Conservation (phyloP, 2,797 vertebrate species). For the Manis javanica region DNA sequence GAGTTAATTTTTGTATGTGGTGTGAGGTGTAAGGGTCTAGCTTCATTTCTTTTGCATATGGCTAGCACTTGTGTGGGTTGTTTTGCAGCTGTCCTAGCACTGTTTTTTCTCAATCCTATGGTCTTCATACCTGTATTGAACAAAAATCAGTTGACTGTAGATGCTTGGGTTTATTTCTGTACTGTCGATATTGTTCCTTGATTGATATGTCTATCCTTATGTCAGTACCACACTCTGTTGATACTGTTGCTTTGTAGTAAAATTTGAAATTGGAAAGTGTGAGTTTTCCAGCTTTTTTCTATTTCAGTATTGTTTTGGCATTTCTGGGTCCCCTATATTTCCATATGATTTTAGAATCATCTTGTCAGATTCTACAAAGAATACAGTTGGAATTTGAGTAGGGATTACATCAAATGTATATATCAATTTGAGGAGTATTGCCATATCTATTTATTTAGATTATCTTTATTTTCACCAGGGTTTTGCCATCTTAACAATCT, state of each 20-base stretch:
- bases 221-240: background rate
- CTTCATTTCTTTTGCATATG: background rate
- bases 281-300: background rate
- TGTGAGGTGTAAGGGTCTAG: background rate
- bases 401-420: background rate
- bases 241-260: background rate
- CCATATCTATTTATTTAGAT: background rate
- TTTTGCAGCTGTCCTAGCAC: background rate
- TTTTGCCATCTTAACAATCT: background rate
- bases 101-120: background rate
- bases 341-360: background rate
- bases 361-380: background rate
- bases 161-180: background rate
- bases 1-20: background rate
- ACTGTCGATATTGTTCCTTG: background rate
- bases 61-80: background rate
- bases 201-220: background rate
- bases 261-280: background rate
- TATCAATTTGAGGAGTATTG: background rate
- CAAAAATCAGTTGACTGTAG: background rate
- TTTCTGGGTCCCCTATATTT: background rate
- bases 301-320: background rate
- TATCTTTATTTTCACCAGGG: background rate
- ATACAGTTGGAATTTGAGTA: background rate
- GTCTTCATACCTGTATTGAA: background rate